Evolutionary conservation across 2,113 vertebrate species (phyloP).

Genomic region (Pedetes capensis): DNA sequence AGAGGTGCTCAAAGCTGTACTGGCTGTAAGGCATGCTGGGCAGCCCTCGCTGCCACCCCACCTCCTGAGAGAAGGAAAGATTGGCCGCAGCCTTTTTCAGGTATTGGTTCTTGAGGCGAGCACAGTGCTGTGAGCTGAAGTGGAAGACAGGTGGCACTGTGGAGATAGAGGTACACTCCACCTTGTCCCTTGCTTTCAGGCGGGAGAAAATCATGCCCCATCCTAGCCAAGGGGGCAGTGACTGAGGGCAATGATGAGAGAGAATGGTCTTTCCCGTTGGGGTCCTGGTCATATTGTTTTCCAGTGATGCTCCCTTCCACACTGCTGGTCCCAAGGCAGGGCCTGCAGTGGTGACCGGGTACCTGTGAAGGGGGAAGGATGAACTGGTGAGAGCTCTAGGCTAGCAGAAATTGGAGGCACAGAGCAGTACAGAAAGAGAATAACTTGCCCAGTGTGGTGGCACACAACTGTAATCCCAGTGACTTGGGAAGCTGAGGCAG

Average conservation of each 20-base stretch:
- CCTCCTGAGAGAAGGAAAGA: constrained; percentile 84
- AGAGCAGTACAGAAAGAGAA: background rate
- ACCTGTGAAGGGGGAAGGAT: background rate
- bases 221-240: background rate
- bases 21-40: constrained; percentile 77
- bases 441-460: too few relatives aligned
- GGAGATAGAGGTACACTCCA: background rate
- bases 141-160: background rate
- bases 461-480: too few relatives aligned
- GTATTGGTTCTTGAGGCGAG: constrained; percentile 63
- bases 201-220: constrained; percentile 30
- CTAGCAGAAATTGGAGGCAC: background rate
- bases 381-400: background rate
- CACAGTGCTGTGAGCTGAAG: background rate
- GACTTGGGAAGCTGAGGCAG: too few relatives aligned
- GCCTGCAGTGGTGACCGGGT: background rate
- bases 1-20: constrained; percentile 77
- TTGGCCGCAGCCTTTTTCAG: constrained; percentile 70
- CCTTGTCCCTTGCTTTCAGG: background rate
- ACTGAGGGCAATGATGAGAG: background rate
- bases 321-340: background rate
- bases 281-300: background rate
- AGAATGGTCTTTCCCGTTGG: background rate
- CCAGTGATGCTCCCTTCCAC: background rate
- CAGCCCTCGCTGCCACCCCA: constrained; percentile 77